Evolutionary conservation across 1,140 invertebrate species (phyloP), one percentile per base, ranked within the genome.

Genomic region (Drosophila baimaii): DNA sequence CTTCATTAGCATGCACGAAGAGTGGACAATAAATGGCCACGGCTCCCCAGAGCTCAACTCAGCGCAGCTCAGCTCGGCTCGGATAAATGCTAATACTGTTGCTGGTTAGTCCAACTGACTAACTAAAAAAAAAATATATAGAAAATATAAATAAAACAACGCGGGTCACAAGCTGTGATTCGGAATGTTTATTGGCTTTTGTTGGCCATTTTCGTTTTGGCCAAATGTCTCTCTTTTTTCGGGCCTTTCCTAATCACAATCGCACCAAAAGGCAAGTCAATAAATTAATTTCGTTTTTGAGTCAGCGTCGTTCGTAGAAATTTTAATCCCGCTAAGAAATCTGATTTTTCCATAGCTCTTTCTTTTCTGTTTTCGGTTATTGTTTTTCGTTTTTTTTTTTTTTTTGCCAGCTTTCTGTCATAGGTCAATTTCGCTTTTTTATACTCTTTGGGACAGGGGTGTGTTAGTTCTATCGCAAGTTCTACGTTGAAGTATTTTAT

Each of bases 1-100:
- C 81, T 72, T 86, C 66, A 88, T 86, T 88, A 79, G 83, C 83
- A 86, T 86, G 66, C 83, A 73, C 63, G 54, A 79, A 59, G 82
- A 88, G 79, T 82, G 66, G 71, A 82, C 79, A 79, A 35, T 46
- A 69, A 56, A 57, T 70, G 51, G 37, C 35, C 44, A 25, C 0
- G 17, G 7, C 49, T 21, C 31, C n/a, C n/a, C n/a, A n/a, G n/a
- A 33, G 31, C 31, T 33, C 29, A 10, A 9, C 29, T 31, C 9
- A 10, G 9, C 8, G 9, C 13, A 15, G 29, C 49, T 49, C 6
- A 0, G 10, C n/a, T 19, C 1, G 17, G 29, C 17, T 33, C 3
- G 49, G 29, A 15, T 52, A 52, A 52, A 33, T 52, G 49, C 49
- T 27, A 33, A 21, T 27, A 51, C 15, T 12, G 15, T 49, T 12